Percentiles rank a stretch among this genome's conserved stretches.
Evolutionary conservation across 2,888 invertebrate species (phyloP).

Genomic region (Andrena bucephala): DNA sequence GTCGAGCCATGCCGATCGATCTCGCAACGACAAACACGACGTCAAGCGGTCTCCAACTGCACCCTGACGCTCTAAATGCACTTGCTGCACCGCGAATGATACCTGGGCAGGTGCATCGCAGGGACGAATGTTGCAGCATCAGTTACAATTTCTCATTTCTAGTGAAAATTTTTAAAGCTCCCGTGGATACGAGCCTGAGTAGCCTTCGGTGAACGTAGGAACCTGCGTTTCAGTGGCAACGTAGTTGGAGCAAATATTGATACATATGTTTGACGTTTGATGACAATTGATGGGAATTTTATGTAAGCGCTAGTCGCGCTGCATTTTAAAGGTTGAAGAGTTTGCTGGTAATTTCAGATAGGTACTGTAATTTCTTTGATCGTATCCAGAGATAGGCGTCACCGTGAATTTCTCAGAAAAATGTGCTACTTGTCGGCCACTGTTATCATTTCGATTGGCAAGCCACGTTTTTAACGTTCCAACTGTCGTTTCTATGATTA

Average conservation of each 20-base stretch:
- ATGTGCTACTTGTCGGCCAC: too few species aligned
- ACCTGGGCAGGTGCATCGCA: too few species aligned
- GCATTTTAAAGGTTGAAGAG: neutral
- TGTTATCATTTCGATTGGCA: too few species aligned
- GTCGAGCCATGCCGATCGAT: constrained; percentile 62
- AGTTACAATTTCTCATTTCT: too few species aligned
- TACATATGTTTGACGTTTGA: constrained; percentile 1
- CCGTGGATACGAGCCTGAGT: neutral
- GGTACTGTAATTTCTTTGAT: too few species aligned
- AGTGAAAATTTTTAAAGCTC: too few species aligned
- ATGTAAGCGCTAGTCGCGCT: neutral
- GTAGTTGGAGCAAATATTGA: neutral
- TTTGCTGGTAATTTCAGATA: neutral
- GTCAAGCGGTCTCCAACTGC: constrained; percentile 34
- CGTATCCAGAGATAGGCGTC: too few species aligned
- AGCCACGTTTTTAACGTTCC: neutral
- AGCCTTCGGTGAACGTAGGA: neutral
- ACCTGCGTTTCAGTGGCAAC: neutral
- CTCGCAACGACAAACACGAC: constrained; percentile 50
- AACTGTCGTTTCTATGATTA: neutral
- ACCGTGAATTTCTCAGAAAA: too few species aligned
- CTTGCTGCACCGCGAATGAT: neutral
- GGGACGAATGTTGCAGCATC: too few species aligned
- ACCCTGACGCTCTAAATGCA: constrained; percentile 11
- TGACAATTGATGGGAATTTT: constrained; percentile 14